Evolutionary conservation across 1,140 invertebrate genomes (phyloP).

Genomic region (Sitophilus oryzae): DNA sequence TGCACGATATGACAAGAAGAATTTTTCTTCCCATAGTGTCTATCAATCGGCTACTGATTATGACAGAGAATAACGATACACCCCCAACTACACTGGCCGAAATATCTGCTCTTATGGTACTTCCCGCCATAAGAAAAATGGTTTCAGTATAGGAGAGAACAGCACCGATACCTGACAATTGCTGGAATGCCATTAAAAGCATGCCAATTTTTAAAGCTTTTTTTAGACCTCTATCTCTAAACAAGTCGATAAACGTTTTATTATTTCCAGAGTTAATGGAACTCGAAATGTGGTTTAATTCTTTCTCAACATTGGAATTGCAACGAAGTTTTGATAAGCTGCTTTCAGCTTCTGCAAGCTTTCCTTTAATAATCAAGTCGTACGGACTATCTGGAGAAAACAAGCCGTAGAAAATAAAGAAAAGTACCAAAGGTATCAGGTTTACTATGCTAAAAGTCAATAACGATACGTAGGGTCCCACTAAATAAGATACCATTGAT

Average conservation of each 20-base stretch:
- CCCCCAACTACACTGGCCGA: slow-evolving; percentile 50
- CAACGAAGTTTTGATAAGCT: slow-evolving; percentile 23
- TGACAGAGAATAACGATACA: slow-evolving; percentile 5
- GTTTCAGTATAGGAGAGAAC: slow-evolving; percentile 71
- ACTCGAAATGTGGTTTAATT: no score
- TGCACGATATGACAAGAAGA: slow-evolving; percentile 62
- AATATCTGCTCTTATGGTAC: slow-evolving; percentile 46
- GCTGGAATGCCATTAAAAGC: slow-evolving; percentile 64
- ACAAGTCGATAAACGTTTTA: slow-evolving; percentile 49
- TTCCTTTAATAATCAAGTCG: slow-evolving; percentile 18
- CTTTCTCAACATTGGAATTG: no score
- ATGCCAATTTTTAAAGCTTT: slow-evolving; percentile 63
- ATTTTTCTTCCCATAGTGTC: slow-evolving; percentile 57
- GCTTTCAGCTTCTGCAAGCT: slow-evolving; percentile 8
- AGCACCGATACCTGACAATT: slow-evolving; percentile 73
- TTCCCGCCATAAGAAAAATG: slow-evolving; percentile 61
- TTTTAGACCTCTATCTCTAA: slow-evolving; percentile 49
- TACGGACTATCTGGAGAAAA: slow-evolving; percentile 69
- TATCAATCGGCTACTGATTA: slow-evolving; percentile 9
- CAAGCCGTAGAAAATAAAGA: slow-evolving; percentile 48
- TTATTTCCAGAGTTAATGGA: no score
- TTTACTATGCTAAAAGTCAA: no score
- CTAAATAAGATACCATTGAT: no score
- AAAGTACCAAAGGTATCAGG: slow-evolving; percentile 47
- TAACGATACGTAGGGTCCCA: no score